Conservation (phyloP, 2,113 vertebrate species). For the Riparia riparia region DNA sequence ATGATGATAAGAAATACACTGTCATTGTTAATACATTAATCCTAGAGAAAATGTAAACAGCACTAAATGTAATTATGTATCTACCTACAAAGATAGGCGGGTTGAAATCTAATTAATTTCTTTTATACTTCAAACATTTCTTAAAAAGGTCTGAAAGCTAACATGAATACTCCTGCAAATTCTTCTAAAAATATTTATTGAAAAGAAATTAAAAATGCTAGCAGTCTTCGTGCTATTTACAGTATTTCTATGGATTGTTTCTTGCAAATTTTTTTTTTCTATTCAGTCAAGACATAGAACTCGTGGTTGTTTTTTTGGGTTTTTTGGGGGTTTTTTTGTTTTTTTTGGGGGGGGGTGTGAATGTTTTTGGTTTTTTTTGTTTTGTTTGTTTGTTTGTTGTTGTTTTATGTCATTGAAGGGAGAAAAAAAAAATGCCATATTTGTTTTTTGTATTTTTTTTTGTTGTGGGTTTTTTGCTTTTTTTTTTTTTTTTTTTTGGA, state of each 20-base stretch:
- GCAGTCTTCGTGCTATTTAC: background rate
- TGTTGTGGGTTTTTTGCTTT: too few relatives aligned
- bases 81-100: background rate
- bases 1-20: background rate
- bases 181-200: background rate
- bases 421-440: background rate
- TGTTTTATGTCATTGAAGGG: background rate
- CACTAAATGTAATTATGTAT: background rate
- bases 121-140: background rate
- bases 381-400: background rate
- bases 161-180: background rate
- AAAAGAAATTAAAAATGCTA: background rate
- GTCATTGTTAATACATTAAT: background rate
- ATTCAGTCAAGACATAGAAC: background rate
- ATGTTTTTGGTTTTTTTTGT: too few relatives aligned
- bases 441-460: background rate
- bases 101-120: background rate
- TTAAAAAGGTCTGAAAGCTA: background rate
- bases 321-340: too few relatives aligned
- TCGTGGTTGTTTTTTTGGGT: background rate
- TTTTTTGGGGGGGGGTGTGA: too few relatives aligned
- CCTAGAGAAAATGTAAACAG: background rate
- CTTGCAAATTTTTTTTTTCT: background rate
- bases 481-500: too few relatives aligned
- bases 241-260: background rate